A percentile compares a stretch with the other conserved stretches of the same genome.
Conservation (phyloP, 2,888 invertebrate species). For the Acholoe squamosa region DNA sequence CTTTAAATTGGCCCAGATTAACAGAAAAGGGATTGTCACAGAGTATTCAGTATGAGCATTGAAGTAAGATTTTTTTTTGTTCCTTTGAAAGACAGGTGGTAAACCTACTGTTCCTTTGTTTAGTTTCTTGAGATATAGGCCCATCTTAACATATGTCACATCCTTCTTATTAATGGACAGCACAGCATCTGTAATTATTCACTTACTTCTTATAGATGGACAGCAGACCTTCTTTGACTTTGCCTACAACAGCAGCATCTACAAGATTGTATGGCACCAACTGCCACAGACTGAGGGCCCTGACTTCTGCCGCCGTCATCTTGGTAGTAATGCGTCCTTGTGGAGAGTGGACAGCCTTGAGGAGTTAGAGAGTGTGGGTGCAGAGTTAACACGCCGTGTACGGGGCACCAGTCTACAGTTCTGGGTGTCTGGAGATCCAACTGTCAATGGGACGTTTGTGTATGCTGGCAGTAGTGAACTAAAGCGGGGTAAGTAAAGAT, state of each 20-base stretch:
- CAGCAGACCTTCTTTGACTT: neutral
- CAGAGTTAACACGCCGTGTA: neutral
- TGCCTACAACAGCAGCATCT: neutral
- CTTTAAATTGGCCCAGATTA: no score
- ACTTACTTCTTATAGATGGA: neutral
- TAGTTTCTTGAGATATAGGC: no score
- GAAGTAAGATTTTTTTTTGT: no score
- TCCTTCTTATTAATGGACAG: no score
- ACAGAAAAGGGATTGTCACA: no score
- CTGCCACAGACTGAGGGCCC: neutral
- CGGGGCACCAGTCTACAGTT: constrained; percentile 11
- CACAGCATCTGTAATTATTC: no score
- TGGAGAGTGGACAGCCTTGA: neutral
- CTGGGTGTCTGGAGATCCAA: neutral
- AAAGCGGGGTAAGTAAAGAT: neutral
- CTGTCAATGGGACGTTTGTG: neutral
- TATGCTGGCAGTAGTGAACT: neutral
- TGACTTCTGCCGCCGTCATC: constrained; percentile 14
- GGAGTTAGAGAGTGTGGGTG: neutral
- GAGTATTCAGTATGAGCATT: no score
- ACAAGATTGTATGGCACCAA: neutral
- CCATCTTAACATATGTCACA: no score
- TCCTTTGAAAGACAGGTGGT: no score
- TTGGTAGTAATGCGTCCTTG: neutral
- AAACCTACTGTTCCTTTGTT: no score